Evolutionary conservation across 2,113 vertebrate species (phyloP).

Genomic region (Rafetus swinhoei): DNA sequence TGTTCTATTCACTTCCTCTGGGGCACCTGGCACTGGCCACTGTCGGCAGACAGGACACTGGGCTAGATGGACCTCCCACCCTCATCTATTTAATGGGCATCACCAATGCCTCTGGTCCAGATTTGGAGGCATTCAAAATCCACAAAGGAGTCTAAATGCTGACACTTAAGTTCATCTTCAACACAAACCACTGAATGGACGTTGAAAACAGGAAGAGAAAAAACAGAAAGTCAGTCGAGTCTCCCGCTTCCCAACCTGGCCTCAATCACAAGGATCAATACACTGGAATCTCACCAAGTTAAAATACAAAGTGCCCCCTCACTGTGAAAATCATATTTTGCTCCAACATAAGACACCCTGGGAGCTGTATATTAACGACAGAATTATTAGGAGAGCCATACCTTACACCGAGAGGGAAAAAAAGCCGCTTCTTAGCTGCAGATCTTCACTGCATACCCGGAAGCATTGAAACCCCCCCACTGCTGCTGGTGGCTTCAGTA

Average conservation of each 20-base stretch:
- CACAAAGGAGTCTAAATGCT: rapidly evolving
- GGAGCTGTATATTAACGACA: rapidly evolving
- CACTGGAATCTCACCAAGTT: neutral
- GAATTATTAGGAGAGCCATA: rapidly evolving
- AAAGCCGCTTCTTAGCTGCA: neutral
- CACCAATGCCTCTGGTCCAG: neutral
- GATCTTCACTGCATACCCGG: conserved; percentile 51
- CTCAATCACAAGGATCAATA: rapidly evolving
- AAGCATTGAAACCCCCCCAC: neutral
- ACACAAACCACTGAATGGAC: rapidly evolving
- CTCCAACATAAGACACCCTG: rapidly evolving
- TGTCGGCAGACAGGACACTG: too few species aligned
- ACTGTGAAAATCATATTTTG: neutral
- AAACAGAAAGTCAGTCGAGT: rapidly evolving
- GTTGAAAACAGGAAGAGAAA: neutral
- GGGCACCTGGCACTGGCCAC: too few species aligned
- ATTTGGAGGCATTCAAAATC: neutral
- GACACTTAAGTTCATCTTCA: rapidly evolving
- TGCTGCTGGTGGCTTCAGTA: neutral
- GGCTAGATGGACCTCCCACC: neutral
- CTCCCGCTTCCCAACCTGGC: rapidly evolving
- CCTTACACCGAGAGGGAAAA: conserved; percentile 62
- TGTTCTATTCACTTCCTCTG: too few species aligned
- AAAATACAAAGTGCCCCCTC: neutral
- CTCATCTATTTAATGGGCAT: rapidly evolving